These are phyloP conservation scores for Trichonephila inaurata DNA, from an alignment of 1,140 invertebrate genomes.

Conservation along the genomic window DNA sequence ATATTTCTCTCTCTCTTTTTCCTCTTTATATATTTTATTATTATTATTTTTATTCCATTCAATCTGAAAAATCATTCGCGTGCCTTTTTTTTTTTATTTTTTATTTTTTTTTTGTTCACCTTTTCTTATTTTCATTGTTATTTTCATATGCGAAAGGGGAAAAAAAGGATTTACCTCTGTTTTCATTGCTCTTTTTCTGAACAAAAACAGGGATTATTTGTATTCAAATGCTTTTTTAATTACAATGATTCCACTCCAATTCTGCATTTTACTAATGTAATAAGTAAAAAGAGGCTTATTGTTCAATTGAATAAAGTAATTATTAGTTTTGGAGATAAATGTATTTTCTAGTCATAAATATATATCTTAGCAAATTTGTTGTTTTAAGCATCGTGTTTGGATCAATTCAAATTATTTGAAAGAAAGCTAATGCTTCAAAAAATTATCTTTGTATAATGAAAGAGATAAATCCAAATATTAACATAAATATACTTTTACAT, in stretches of 20 bases:
- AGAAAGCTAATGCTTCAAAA: background rate
- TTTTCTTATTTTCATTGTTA: slow-evolving; percentile 33
- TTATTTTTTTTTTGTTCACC: too few relatives aligned
- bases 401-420: background rate
- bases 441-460: background rate
- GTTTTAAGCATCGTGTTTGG: background rate
- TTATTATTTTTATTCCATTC: slow-evolving; percentile 64
- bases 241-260: background rate
- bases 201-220: slow-evolving; percentile 52
- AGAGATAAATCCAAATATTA: too few relatives aligned
- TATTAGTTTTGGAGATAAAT: background rate
- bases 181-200: slow-evolving; percentile 6
- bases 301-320: background rate
- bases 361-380: background rate
- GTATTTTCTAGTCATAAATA: background rate
- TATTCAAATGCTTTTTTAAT: background rate
- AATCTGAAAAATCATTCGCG: slow-evolving; percentile 70
- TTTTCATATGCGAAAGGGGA: background rate
- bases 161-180: slow-evolving; percentile 14
- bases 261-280: background rate
- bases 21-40: slow-evolving; percentile 42
- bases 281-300: background rate
- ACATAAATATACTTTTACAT: too few relatives aligned
- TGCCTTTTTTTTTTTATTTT: slow-evolving; percentile 10
- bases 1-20: slow-evolving; percentile 24